Evolutionary conservation across 2,888 invertebrate species (phyloP), one percentile per base, ranked within the genome.

Genomic region (Esperia sulphurella): DNA sequence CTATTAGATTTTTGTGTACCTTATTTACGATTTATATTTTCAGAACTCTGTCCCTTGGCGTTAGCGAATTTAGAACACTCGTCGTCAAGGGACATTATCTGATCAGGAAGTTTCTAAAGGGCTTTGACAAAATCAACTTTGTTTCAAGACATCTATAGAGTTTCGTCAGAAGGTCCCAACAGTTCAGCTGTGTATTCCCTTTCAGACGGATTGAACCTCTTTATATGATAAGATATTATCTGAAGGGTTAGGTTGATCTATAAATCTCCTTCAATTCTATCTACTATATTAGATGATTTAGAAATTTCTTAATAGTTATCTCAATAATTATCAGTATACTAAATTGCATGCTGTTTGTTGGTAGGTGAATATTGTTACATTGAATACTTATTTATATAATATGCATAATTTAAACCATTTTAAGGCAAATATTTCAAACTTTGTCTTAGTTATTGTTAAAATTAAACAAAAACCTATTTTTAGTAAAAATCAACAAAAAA

Each of bases 61-160:
- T n/a, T 9, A 35, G 35, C n/a, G 35, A 35, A 35, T 35, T 35
- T 35, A n/a, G 35, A 35, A n/a, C 35, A 1, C n/a, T 35, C 6
- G 35, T n/a, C 35, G 9, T n/a, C 31, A 2, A 7, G 35, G 35
- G 35, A 35, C n/a, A 35, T 35, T 35, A 35, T 35, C 35, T 35
- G 40, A n/a, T 21, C 40, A 7, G 40, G 8, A 40, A 40, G 14
- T 39, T 39, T 37, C 12, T 8, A 14, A 14, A 13, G 39, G 39
- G 39, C 40, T 43, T 37, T 33, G 43, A 43, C 43, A 30, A 33
- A 33, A 14, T 33, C 14, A 43, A 43, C 35, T 35, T 43, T 43
- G 40, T 48, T 40, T n/a, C 28, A 28, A 8, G 14, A 40, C 21
- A 41, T 21, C 10, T n/a, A 35, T 10, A 31, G 35, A 35, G n/a